phyloP scores from a whole-genome alignment of 1,140 invertebrate genomes.

The Hycleus cichorii region DNA sequence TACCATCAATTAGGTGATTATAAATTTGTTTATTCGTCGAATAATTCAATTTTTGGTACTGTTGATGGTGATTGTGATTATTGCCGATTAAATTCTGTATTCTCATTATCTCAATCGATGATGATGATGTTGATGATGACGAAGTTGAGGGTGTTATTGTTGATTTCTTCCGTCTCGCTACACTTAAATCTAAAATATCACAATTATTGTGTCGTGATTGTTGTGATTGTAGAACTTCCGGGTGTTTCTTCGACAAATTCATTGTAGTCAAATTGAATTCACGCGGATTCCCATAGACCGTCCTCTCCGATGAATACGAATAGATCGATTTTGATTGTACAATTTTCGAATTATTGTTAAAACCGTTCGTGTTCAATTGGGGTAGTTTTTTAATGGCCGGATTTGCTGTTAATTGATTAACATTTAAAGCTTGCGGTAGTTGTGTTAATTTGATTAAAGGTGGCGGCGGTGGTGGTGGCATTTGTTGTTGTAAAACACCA shows the following conservation, averaged over 20 bases:
- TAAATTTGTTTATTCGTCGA: neutral
- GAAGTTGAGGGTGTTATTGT: conserved; percentile 26
- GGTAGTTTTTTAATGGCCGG: conserved; percentile 30
- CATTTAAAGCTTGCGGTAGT: conserved; percentile 18
- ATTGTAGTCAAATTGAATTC: conserved; percentile 48
- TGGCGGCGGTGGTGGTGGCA: neutral
- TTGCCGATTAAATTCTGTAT: conserved; percentile 25
- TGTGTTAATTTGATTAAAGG: neutral
- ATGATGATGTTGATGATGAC: no score
- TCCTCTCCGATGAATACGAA: conserved; percentile 48
- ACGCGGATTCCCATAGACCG: conserved; percentile 63
- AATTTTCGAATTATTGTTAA: conserved; percentile 43
- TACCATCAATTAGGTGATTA: conserved; percentile 30
- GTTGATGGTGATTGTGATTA: conserved; percentile 25
- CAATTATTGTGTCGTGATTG: conserved; percentile 38
- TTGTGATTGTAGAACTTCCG: conserved; percentile 37
- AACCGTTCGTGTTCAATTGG: conserved; percentile 10
- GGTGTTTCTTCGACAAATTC: conserved; percentile 14
- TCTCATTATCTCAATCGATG: neutral
- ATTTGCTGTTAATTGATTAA: conserved; percentile 29
- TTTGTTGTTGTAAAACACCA: neutral
- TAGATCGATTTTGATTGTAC: conserved; percentile 59
- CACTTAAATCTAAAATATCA: conserved; percentile 47
- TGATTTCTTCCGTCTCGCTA: conserved; percentile 39
- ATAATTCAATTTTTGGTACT: neutral